phyloP scores from a whole-genome alignment of 1,140 invertebrate genomes.

The Dendrolimus kikuchii region DNA sequence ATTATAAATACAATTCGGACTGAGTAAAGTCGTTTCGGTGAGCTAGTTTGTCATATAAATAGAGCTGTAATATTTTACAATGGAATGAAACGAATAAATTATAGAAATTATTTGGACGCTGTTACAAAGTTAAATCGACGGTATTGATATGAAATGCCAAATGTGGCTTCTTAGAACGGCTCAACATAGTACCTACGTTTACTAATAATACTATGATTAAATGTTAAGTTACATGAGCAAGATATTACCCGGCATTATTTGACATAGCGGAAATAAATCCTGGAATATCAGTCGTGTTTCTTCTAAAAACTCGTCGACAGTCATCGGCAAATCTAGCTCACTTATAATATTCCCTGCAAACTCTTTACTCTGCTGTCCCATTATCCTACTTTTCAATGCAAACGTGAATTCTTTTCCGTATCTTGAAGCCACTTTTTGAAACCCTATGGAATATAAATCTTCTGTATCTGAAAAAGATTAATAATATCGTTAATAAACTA shows the following conservation, averaged over 20 bases:
- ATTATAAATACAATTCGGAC: no score
- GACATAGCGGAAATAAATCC: slow-evolving; percentile 74
- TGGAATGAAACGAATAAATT: no score
- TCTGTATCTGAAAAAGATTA: slow-evolving; percentile 82
- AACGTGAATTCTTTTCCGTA: slow-evolving; percentile 85
- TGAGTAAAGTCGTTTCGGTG: no score
- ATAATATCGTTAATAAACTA: slow-evolving; percentile 5
- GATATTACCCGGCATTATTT: slow-evolving; percentile 78
- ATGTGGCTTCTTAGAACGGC: no score
- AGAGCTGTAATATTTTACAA: no score
- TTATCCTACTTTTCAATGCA: slow-evolving; percentile 81
- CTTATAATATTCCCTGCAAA: slow-evolving; percentile 77
- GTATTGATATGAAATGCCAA: no score
- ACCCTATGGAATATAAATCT: slow-evolving; percentile 81
- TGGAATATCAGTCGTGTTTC: slow-evolving; percentile 66
- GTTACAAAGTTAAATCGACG: no score
- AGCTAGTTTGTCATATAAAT: no score
- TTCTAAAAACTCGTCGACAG: slow-evolving; percentile 77
- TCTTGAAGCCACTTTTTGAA: slow-evolving; percentile 76
- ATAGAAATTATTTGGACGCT: no score
- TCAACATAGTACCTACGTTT: no score
- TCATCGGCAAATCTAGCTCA: slow-evolving; percentile 79
- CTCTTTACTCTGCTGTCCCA: slow-evolving; percentile 82
- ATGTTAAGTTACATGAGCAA: slow-evolving; percentile 2
- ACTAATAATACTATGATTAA: background rate